phyloP scores from a whole-genome alignment of 2,888 invertebrate genomes.

The Lycocerus yunnanus region DNA sequence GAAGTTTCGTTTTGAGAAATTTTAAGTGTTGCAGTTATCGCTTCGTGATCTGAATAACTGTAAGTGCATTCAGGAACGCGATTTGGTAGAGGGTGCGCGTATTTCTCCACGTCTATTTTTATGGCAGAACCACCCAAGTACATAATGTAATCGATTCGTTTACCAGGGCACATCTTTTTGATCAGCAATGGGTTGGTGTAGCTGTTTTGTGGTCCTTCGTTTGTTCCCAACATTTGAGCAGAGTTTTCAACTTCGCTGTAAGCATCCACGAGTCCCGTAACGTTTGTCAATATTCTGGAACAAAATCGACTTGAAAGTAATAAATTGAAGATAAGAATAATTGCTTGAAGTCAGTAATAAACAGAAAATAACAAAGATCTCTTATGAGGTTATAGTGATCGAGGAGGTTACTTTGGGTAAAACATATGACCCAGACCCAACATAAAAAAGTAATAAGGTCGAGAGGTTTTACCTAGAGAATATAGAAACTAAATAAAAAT shows the following conservation, averaged over 20 bases:
- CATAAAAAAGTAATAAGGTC: no score
- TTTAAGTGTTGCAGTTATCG: conserved; percentile 66
- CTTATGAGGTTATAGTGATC: no score
- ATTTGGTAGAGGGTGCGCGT: conserved; percentile 72
- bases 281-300: conserved; percentile 61
- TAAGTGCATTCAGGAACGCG: conserved; percentile 72
- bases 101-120: conserved; percentile 58
- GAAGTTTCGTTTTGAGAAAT: conserved; percentile 44
- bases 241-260: conserved; percentile 48
- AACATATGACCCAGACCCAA: no score
- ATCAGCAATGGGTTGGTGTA: conserved; percentile 68
- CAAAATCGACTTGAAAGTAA: conserved; percentile 9
- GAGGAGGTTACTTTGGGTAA: no score
- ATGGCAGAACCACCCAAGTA: conserved; percentile 58
- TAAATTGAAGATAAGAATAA: no score
- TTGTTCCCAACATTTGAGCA: conserved; percentile 66
- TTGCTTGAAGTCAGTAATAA: no score
- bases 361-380: no score
- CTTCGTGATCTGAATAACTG: conserved; percentile 92
- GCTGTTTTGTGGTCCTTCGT: conserved; percentile 79
- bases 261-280: conserved; percentile 62
- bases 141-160: conserved; percentile 92
- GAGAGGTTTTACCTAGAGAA: no score
- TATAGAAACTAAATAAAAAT: conserved; percentile 11
- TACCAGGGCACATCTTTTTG: conserved; percentile 69